Conservation (phyloP, 2,797 vertebrate genomes). For the Alca torda region DNA sequence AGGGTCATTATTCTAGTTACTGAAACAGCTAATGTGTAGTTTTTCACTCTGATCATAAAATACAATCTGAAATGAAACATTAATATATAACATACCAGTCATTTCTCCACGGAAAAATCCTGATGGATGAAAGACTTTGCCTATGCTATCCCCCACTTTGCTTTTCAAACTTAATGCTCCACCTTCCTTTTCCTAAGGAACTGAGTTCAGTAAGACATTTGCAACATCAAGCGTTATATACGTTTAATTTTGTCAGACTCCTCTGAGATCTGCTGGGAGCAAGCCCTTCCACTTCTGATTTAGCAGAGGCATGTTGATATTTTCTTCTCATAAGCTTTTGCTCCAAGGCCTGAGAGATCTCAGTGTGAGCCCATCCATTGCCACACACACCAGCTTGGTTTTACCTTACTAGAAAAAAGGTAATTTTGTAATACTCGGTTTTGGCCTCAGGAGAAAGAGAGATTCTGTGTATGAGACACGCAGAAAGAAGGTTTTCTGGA, state of each 20-base stretch:
- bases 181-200: neutral
- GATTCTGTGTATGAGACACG: neutral
- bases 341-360: neutral
- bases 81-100: neutral
- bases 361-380: rapidly evolving
- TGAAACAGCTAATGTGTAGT: neutral
- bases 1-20: neutral
- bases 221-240: neutral
- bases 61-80: neutral
- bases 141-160: no score
- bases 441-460: neutral
- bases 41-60: neutral
- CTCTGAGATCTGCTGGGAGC: neutral
- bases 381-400: rapidly evolving
- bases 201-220: neutral
- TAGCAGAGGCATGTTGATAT: neutral
- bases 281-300: neutral
- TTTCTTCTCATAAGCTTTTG: neutral
- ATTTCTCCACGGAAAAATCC: neutral
- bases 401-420: neutral
- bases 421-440: neutral
- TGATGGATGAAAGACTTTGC: neutral
- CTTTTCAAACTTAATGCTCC: neutral
- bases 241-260: neutral
- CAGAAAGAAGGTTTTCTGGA: neutral